phyloP scores from a whole-genome alignment of 2,113 vertebrate species.

The Noctilio leporinus region DNA sequence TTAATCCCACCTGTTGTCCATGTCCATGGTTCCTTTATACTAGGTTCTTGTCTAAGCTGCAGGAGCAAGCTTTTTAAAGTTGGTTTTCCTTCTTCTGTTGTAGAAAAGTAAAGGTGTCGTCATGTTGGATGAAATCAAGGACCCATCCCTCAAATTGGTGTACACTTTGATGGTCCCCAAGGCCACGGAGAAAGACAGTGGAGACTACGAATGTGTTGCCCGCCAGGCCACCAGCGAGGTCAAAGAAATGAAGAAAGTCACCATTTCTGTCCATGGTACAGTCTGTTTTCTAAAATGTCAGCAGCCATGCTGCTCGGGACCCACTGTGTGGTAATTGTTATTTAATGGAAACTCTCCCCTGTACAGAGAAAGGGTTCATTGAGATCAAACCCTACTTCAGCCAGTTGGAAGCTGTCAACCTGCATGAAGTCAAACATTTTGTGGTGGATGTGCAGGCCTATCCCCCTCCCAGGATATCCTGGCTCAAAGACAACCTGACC shows the following conservation, averaged over 20 bases:
- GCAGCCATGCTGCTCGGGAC: fast-evolving
- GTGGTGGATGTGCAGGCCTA: constrained; percentile 86
- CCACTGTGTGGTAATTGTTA: fast-evolving
- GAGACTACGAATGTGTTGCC: constrained; percentile 92
- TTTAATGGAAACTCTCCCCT: constrained; percentile 54
- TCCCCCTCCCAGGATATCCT: constrained; percentile 86
- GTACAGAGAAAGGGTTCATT: constrained; percentile 89
- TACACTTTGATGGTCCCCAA: constrained; percentile 90
- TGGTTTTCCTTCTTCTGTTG: constrained; percentile 7
- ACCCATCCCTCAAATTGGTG: constrained; percentile 79
- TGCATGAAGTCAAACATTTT: constrained; percentile 92
- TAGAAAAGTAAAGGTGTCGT: constrained; percentile 81
- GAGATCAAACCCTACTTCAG: constrained; percentile 83
- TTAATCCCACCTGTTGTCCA: too few species aligned
- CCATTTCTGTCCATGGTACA: constrained; percentile 90
- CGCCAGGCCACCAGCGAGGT: constrained; percentile 86
- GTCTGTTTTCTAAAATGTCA: constrained; percentile 35
- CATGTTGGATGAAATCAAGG: constrained; percentile 80
- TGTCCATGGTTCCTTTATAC: too few species aligned
- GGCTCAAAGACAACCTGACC: constrained; percentile 90
- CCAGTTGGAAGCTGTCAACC: constrained; percentile 85
- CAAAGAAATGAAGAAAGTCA: constrained; percentile 86
- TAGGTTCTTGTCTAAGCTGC: too few species aligned
- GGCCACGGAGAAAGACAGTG: constrained; percentile 91
- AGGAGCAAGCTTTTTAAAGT: background rate